These are phyloP conservation scores for Ooceraea biroi DNA, from an alignment of 1,140 invertebrate genomes.

Conservation along the genomic window DNA sequence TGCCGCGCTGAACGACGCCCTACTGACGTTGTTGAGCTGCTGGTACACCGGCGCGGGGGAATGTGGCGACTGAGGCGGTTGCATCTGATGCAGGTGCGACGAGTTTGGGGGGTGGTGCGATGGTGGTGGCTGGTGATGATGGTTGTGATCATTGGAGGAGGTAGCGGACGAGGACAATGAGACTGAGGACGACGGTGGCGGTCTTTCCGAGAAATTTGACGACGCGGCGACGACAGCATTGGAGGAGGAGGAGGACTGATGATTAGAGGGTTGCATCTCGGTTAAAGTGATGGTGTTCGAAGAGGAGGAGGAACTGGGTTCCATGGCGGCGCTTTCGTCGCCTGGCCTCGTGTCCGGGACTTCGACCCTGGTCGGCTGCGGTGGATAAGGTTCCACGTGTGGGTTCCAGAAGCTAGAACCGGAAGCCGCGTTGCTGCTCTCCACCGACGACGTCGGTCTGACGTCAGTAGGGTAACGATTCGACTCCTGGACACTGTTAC, in stretches of 20 bases:
- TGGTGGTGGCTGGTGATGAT: conserved; percentile 11
- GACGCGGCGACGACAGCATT: conserved; percentile 19
- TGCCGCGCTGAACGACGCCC: conserved; percentile 74
- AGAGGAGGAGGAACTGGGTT: conserved; percentile 65
- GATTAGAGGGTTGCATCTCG: conserved; percentile 82
- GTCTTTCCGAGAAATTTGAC: conserved; percentile 44
- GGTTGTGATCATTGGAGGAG: conserved; percentile 46
- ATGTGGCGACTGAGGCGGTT: conserved; percentile 77
- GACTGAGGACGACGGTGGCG: conserved; percentile 80
- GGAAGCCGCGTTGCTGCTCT: conserved; percentile 43
- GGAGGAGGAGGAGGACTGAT: conserved; percentile 57
- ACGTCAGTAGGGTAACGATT: conserved; percentile 66
- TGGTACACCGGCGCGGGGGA: conserved; percentile 84
- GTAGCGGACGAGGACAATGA: conserved; percentile 70
- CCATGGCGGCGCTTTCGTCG: conserved; percentile 79
- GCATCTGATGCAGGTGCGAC: conserved; percentile 81
- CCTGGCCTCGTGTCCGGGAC: conserved; percentile 83
- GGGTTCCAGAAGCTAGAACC: conserved; percentile 78
- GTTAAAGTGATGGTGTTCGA: conserved; percentile 80
- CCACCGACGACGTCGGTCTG: conserved; percentile 64
- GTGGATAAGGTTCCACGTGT: conserved; percentile 81
- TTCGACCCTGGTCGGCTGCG: conserved; percentile 82
- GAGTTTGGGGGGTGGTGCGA: background rate
- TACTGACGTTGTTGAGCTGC: conserved; percentile 80
- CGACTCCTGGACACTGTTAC: conserved; percentile 69